phyloP scores from a whole-genome alignment of 2,888 invertebrate genomes.

The Macrosiphum euphorbiae region DNA sequence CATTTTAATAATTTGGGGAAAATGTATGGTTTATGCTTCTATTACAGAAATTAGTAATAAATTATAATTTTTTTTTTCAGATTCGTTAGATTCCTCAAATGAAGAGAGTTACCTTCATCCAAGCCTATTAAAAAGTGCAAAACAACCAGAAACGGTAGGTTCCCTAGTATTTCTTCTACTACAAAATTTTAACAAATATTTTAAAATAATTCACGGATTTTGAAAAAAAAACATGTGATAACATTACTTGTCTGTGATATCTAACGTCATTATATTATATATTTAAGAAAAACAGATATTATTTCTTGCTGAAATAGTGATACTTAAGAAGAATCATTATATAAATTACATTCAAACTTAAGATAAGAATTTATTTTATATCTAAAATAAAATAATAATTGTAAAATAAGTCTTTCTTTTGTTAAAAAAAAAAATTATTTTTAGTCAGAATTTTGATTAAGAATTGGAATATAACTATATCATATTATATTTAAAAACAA shows the following conservation, averaged over 20 bases:
- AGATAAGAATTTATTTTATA: not conserved
- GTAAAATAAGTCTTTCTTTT: not conserved
- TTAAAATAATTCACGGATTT: slow-evolving; percentile 8
- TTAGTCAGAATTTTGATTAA: not conserved
- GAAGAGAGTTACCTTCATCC: slow-evolving; percentile 85
- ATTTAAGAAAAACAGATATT: not conserved
- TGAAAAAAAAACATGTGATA: slow-evolving; percentile 48
- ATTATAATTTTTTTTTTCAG: slow-evolving; percentile 13
- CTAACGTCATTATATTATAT: slow-evolving; percentile 39
- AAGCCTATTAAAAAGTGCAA: slow-evolving; percentile 77
- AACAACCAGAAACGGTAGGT: slow-evolving; percentile 80
- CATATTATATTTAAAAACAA: not conserved
- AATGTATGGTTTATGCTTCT: too few species aligned
- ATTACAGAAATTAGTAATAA: not conserved
- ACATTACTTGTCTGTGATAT: slow-evolving; percentile 55
- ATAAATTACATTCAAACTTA: slow-evolving; percentile 23
- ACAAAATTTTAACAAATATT: slow-evolving; percentile 28
- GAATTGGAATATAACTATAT: not conserved
- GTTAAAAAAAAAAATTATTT: not conserved
- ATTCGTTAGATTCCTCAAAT: slow-evolving; percentile 64
- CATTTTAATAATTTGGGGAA: not conserved
- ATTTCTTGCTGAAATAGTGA: slow-evolving; percentile 20
- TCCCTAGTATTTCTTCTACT: slow-evolving; percentile 42
- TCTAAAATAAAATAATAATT: not conserved
- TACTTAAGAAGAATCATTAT: not conserved